Percentiles rank a stretch among this genome's conserved stretches.
Evolutionary conservation across 2,113 vertebrate species (phyloP).

Genomic region (Empidonax alnorum): DNA sequence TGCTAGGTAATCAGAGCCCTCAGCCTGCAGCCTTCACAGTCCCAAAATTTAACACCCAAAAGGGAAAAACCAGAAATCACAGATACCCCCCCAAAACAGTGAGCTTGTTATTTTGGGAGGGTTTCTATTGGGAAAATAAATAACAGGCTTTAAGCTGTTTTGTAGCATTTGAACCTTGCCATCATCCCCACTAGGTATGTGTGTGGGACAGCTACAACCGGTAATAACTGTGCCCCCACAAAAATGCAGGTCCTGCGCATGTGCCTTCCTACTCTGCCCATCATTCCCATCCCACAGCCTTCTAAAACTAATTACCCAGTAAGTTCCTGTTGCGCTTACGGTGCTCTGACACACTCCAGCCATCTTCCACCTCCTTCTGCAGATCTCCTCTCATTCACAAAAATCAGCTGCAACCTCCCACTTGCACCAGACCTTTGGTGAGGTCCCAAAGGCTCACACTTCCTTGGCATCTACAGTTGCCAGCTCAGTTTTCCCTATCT

Average conservation of each 20-base stretch:
- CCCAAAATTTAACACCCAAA: background rate
- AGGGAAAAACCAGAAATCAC: background rate
- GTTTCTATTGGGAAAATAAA: background rate
- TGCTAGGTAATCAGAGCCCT: background rate
- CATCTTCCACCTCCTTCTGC: background rate
- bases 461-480: background rate
- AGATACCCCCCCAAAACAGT: background rate
- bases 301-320: background rate
- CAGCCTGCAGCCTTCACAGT: background rate
- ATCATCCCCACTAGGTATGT: background rate
- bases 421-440: background rate
- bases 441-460: background rate
- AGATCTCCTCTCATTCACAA: background rate
- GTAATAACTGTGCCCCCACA: background rate
- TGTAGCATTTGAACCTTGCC: background rate
- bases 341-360: background rate
- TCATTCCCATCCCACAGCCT: background rate
- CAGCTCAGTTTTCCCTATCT: background rate
- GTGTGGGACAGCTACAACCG: background rate
- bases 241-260: background rate
- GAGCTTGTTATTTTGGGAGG: background rate
- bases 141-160: background rate
- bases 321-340: background rate
- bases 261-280: background rate
- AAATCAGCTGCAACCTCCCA: background rate